A percentile compares a stretch with the other conserved stretches of the same genome.
phyloP scores from a whole-genome alignment of 1,140 invertebrate genomes.

The Lordiphosa mommai region DNA sequence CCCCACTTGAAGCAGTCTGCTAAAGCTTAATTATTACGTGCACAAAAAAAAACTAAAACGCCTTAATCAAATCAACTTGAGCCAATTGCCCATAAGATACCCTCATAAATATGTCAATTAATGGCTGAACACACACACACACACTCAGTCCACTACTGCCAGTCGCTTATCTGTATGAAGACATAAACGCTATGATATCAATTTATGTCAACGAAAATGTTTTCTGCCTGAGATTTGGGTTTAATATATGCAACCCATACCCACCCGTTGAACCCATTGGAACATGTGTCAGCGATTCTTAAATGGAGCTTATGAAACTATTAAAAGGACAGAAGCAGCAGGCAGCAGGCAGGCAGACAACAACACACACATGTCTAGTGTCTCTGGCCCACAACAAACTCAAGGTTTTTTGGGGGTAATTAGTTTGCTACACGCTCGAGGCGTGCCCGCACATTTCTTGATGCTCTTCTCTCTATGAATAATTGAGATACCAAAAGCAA shows the following conservation, averaged over 20 bases:
- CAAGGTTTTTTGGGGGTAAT: slow-evolving; percentile 51
- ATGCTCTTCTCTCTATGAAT: slow-evolving; percentile 47
- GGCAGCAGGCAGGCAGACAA: slow-evolving; percentile 19
- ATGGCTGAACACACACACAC: slow-evolving; percentile 32
- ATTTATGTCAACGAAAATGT: slow-evolving; percentile 74
- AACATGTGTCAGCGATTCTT: slow-evolving; percentile 79
- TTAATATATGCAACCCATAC: slow-evolving; percentile 53
- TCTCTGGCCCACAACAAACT: slow-evolving; percentile 44
- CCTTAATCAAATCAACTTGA: slow-evolving; percentile 62
- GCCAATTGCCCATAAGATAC: slow-evolving; percentile 49
- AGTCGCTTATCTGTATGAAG: slow-evolving; percentile 64
- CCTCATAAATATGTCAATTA: slow-evolving; percentile 78
- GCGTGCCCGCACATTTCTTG: slow-evolving; percentile 38
- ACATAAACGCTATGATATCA: slow-evolving; percentile 76
- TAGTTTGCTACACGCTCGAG: slow-evolving; percentile 71
- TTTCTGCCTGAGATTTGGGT: slow-evolving; percentile 28
- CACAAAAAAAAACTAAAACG: slow-evolving; percentile 4
- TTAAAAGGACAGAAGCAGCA: slow-evolving; percentile 65
- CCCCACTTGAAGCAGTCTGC: no score
- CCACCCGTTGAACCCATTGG: slow-evolving; percentile 17
- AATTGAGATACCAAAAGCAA: slow-evolving; percentile 50
- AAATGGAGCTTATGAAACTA: slow-evolving; percentile 79
- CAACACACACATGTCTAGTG: slow-evolving; percentile 27
- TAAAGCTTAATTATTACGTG: not conserved
- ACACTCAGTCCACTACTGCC: slow-evolving; percentile 1